Conservation (phyloP, 2,888 invertebrate genomes). For the Anagyrus pseudococci region DNA sequence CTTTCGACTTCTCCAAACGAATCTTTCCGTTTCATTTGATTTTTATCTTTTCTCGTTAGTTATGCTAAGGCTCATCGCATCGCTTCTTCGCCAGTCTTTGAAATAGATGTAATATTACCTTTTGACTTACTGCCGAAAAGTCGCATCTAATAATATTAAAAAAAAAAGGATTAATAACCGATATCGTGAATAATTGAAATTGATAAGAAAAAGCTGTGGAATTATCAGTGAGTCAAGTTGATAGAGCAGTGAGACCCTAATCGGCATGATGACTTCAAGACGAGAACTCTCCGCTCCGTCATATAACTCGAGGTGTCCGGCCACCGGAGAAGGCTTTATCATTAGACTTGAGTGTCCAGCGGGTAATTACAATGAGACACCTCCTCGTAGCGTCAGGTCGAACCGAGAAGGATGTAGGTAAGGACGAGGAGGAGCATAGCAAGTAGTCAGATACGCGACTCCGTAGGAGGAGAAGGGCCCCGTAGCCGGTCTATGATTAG, state of each 20-base stretch:
- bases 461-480: slow-evolving; percentile 19
- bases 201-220: too few relatives aligned
- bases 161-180: not conserved
- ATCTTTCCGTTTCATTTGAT: too few relatives aligned
- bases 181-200: not conserved
- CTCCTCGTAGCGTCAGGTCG: slow-evolving; percentile 43
- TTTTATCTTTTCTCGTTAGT: too few relatives aligned
- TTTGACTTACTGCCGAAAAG: too few relatives aligned
- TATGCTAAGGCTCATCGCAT: too few relatives aligned
- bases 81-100: too few relatives aligned
- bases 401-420: slow-evolving; percentile 33
- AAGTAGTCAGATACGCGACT: slow-evolving; percentile 29
- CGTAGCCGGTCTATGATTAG: slow-evolving; percentile 27
- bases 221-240: not conserved
- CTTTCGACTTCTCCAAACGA: too few relatives aligned
- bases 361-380: slow-evolving; percentile 62
- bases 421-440: slow-evolving; percentile 12
- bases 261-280: not conserved
- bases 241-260: not conserved
- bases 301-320: too few relatives aligned
- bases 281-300: not conserved
- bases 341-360: slow-evolving; percentile 57
- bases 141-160: too few relatives aligned
- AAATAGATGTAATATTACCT: too few relatives aligned
- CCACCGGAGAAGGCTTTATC: slow-evolving; percentile 59